Evolutionary conservation across 2,888 invertebrate genomes (phyloP), one percentile per base, ranked within the genome.

Genomic region (Phalera bucephala): DNA sequence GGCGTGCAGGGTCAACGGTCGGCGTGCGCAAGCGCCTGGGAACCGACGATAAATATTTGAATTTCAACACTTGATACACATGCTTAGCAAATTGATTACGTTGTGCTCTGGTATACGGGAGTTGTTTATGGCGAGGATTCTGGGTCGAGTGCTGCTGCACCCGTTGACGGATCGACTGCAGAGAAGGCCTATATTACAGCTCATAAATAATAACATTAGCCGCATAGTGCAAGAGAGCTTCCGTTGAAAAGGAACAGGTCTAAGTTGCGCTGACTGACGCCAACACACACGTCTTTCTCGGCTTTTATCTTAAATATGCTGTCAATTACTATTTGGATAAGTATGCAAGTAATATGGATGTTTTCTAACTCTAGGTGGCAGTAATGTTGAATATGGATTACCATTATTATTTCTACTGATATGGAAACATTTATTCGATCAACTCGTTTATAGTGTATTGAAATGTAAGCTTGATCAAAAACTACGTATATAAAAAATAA

Each of bases 11-110:
- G 88, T 89, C 88, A 89, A 89, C 77, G 88, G 83, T 87, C 88
- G 85, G 59, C 63, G 65, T 64, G 76, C 64, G 69, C 78, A 68
- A 75, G 69, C 79, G 80, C 79, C 72, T 88, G 88, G 80, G 88
- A 87, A 87, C 83, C 69, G 48, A 77, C 80, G 79, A 87, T 89
- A 87, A 86, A 88, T 86, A 86, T 87, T 89, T 86, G 80, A 84
- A 85, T 86, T 86, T 86, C 82, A 85, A 86, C 86, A 87, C 86
- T 83, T 82, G 79, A 86, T 82, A 81, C 85, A 87, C 80, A 83
- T 81, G 83, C 81, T 84, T 81, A 82, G 86, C 84, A 81, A 86
- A 87, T 86, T 80, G 80, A 79, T 80, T 81, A 80, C 77, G 73
- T 76, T 71, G 47, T 72, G 74, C 60, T 66, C 73, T 65, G 65